Conservation (phyloP, 2,888 invertebrate species). For the Branchellion lobata region DNA sequence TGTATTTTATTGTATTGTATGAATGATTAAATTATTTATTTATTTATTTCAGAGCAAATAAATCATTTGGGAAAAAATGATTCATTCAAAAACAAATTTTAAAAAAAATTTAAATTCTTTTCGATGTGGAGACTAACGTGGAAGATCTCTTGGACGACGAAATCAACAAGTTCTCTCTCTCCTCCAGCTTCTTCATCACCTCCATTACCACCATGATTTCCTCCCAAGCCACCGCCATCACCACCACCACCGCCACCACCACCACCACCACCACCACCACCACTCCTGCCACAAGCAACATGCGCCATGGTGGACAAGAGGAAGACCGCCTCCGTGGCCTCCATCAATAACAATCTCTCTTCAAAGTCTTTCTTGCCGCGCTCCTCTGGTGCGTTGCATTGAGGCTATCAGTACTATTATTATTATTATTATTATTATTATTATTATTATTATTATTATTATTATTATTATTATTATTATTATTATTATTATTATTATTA, state of each 20-base stretch:
- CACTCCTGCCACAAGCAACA: conserved; percentile 70
- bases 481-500: too few species aligned
- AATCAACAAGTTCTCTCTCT: conserved; percentile 71
- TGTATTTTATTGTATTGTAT: too few species aligned
- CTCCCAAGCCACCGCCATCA: conserved; percentile 64
- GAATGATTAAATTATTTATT: neutral
- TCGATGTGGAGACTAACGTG: too few species aligned
- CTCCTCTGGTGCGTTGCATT: conserved; percentile 43
- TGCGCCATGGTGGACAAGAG: conserved; percentile 76
- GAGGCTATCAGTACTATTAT: neutral
- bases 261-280: neutral
- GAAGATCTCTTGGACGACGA: conserved; percentile 72
- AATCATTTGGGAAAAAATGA: conserved; percentile 13
- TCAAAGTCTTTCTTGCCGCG: conserved; percentile 53
- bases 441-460: neutral
- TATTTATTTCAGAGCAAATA: neutral
- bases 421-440: neutral
- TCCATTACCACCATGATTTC: conserved; percentile 70
- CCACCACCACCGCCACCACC: too few species aligned
- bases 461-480: neutral
- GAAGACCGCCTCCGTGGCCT: conserved; percentile 76
- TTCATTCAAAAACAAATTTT: neutral
- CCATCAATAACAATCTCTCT: conserved; percentile 69
- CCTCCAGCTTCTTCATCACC: conserved; percentile 66
- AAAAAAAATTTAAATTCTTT: too few species aligned